Conservation (phyloP, 1,140 invertebrate species). For the Dendroctonus ponderosae region DNA sequence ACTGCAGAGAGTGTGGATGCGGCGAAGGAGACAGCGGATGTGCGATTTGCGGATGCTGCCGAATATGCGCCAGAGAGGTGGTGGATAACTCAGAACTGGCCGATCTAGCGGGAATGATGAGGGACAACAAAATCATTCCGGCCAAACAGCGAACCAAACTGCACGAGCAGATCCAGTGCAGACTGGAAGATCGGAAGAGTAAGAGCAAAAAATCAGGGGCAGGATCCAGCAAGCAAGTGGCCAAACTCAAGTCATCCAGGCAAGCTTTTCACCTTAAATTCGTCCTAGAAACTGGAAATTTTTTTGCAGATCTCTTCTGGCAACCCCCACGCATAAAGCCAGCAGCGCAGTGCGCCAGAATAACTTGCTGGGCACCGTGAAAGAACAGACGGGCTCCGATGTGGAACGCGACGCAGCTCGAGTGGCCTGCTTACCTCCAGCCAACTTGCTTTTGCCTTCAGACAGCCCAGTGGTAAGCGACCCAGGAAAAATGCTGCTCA, state of each 20-base stretch:
- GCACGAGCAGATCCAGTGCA: slow-evolving; percentile 56
- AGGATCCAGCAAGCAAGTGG: slow-evolving; percentile 44
- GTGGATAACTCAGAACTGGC: slow-evolving; percentile 55
- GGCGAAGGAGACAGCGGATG: slow-evolving; percentile 94
- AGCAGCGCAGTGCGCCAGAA: slow-evolving; percentile 15
- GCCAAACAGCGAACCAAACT: slow-evolving; percentile 57
- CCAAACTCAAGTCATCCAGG: slow-evolving; percentile 43
- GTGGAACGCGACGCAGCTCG: slow-evolving; percentile 62
- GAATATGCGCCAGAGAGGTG: slow-evolving; percentile 77
- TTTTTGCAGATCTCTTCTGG: slow-evolving; percentile 36
- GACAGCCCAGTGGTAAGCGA: slow-evolving; percentile 64
- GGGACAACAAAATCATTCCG: slow-evolving; percentile 49
- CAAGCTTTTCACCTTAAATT: not conserved
- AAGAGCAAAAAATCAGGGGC: slow-evolving; percentile 53
- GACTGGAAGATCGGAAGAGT: slow-evolving; percentile 60
- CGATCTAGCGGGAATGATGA: slow-evolving; percentile 58
- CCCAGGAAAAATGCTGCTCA: not conserved
- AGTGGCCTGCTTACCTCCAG: slow-evolving; percentile 77
- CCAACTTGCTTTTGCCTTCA: slow-evolving; percentile 66
- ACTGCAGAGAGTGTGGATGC: slow-evolving; percentile 84
- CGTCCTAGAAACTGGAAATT: no score
- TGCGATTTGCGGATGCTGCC: slow-evolving; percentile 86
- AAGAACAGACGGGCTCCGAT: slow-evolving; percentile 59
- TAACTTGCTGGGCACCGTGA: slow-evolving; percentile 39
- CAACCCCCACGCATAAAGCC: slow-evolving; percentile 32